Evolutionary conservation across 2,797 vertebrate species (phyloP), one percentile per base, ranked within the genome.

Genomic region (Danio jaintianensis): DNA sequence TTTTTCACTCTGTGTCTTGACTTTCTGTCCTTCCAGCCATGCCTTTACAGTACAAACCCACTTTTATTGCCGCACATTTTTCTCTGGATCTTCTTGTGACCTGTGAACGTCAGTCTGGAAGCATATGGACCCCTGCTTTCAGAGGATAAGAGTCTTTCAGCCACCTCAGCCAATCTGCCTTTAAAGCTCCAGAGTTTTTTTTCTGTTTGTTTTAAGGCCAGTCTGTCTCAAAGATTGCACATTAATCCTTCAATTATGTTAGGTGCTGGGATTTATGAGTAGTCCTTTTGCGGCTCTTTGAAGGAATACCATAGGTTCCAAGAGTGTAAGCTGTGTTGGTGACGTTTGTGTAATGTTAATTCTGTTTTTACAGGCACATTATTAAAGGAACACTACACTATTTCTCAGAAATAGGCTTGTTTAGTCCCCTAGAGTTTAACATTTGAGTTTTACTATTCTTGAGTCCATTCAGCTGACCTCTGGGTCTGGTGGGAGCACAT

Each of bases 91-190:
- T 50, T 43, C 9, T 58, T 6, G 20, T 11, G 89, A 81, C 69
- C 15, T 62, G 72, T 87, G 85, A 85, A 82, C 81, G 85, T 75
- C 11, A 12, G 20, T 38, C 18, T 43, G 13, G 15, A 38, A 69
- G 88, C 90, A 91, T 91, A 89, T 88, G 88, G 90, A 82, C 80
- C 40, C 50, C 84, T 82, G 77, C 50, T 47, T 61, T 36, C 50
- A 77, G 80, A 80, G 85, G 83, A 83, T 77, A 68, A 90, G 83
- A 90, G 85, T 87, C 76, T 85, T 85, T 88, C 86, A 90, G 79
- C 69, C 79, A 85, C 81, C 84, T 22, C 61, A 88, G 84, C 85
- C 89, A 91, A 89, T 92, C 85, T 82, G 86, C 73, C 85, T 84
- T 89, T 89, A 88, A 85, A 88, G 83, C 87, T 86, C 90, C 85